Evolutionary conservation across 1,140 invertebrate genomes (phyloP), one percentile per base, ranked within the genome.

Genomic region (Drosophila parvula): DNA sequence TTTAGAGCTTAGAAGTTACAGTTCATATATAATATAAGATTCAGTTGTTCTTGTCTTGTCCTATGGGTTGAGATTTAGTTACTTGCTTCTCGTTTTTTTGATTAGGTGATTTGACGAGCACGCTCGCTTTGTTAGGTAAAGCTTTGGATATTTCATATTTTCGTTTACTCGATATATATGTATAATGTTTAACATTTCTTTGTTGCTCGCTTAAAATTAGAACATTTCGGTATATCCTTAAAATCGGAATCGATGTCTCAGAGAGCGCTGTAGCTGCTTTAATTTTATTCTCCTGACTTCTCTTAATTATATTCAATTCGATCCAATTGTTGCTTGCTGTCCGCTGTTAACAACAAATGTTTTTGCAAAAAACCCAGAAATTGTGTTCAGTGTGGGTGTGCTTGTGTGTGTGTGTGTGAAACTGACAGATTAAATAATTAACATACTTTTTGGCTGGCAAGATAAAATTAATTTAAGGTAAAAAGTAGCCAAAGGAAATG

Each of bases 1-100:
- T 75, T 73, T 75, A 78, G 82, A 68, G 74, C 82, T 84, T 84
- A 81, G 68, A 80, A 80, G 41, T 84, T 85, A 85, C 74, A 84
- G 81, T 84, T 85, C 64, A 57, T 62, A 77, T 64, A 30, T 28
- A 28, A 28, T 47, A 73, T 83, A 81, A 78, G 74, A 47, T 77
- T 84, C 59, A 81, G 79, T 81, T 77, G 61, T 58, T 77, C 18
- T 67, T 30, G 48, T 77, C 18, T 67, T 30, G 48, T 50, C 69
- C 34, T 64, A 45, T 48, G 55, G 59, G 55, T 44, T 64, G 59
- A 62, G 62, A 36, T 36, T 55, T 63, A 2, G 28, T 53, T 53
- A n/a, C 22, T 30, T 30, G 7, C 30, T 30, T 30, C 14, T 78
- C 0, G 22, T 40, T 57, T 53, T 57, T 79, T 67, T 63, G 61